These are phyloP conservation scores for Peromyscus leucopus DNA, from an alignment of 2,113 vertebrate species.

Conservation along the genomic window DNA sequence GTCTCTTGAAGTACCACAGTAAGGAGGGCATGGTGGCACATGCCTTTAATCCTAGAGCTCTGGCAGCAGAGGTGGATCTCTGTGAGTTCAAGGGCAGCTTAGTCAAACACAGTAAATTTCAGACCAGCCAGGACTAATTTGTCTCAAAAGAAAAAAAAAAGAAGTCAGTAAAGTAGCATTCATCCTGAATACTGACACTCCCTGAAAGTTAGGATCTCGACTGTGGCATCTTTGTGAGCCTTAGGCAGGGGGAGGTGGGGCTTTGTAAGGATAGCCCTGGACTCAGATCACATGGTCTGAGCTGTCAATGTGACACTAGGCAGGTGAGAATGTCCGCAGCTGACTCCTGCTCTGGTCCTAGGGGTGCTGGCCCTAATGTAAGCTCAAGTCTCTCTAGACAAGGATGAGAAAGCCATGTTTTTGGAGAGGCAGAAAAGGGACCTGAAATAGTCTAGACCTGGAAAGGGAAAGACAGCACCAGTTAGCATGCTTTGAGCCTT, in stretches of 20 bases:
- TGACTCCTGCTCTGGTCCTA: not conserved
- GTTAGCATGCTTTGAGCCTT: not conserved
- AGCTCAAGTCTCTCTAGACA: not conserved
- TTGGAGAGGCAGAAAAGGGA: not conserved
- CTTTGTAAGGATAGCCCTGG: not conserved
- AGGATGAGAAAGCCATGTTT: not conserved
- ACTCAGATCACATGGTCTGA: not conserved
- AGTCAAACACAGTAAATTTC: not conserved
- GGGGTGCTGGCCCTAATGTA: not conserved
- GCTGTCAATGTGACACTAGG: not conserved
- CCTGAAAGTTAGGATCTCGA: not conserved
- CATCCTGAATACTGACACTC: not conserved
- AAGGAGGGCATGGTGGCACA: not conserved
- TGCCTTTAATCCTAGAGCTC: not conserved
- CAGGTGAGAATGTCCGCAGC: not conserved
- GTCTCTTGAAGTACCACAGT: constrained; percentile 1
- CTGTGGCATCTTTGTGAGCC: no score
- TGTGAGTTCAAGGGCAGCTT: no score
- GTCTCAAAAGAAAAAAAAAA: not conserved
- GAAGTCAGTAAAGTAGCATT: not conserved
- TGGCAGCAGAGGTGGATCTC: not conserved
- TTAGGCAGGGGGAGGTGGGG: not conserved
- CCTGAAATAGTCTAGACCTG: not conserved
- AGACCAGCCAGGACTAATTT: not conserved
- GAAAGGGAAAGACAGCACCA: not conserved